Base-by-base conservation (phyloP, 2,888 invertebrate species). In the Scrobipalpa costella region DNA sequence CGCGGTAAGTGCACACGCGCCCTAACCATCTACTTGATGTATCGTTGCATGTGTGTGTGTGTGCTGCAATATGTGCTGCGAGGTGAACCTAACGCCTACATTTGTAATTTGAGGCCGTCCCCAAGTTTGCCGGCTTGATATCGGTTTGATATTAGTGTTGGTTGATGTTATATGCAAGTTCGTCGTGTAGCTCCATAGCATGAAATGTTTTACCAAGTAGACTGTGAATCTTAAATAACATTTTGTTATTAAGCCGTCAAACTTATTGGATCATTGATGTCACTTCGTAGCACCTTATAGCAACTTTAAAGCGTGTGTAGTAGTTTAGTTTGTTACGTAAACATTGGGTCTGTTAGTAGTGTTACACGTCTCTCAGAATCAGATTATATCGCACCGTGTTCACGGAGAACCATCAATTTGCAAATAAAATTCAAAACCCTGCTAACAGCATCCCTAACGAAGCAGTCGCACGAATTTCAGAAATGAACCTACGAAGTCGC, bases 1-100 rank as follows among this genome's bases (percentile, higher is more conserved):
- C 71, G 89, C 92, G 91, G 93, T 93, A 84, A 92, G 93, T 92
- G 84, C 83, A 81, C 79, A 63, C 64, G 78, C 79, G 73, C 72
- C 64, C 66, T 69, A 5, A 2, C n/a, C 61, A 65, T 64, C 65
- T 65, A 64, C 64, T 71, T 63, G 71, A 67, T 75, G 71, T 78
- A 77, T 76, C 74, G 77, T 68, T 68, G 74, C 73, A 76, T 82
- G 77, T 75, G 71, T 79, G 69, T 82, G 77, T 75, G 71, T 79
- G 69, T 79, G 60, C 60, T 40, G 55, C 55, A 34, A 55, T 5
- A 21, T 15, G 55, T 34, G 55, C 55, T 55, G 27, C 27, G 55
- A 55, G 55, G 55, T 55, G 55, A 57, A 47, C 19, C 21, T 8
- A 49, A 8, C 27, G 19, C 47, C 47, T 34, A 57, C 47, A 63